phyloP scores from a whole-genome alignment of 2,888 invertebrate species.

The Cartodere bifasciata region DNA sequence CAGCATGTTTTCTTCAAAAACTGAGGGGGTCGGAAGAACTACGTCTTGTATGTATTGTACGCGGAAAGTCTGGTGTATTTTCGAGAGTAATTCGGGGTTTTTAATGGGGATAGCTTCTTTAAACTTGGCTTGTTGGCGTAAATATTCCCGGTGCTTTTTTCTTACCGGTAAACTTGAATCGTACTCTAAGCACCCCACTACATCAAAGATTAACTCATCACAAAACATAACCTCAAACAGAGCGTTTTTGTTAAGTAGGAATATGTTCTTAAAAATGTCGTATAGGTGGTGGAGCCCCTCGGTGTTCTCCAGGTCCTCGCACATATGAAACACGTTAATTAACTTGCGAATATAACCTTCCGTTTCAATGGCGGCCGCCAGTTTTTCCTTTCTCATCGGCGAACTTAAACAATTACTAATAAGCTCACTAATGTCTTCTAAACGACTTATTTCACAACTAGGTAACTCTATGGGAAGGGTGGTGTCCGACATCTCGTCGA shows the following conservation, averaged over 20 bases:
- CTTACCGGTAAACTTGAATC: conserved; percentile 80
- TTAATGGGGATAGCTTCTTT: conserved; percentile 90
- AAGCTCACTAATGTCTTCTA: conserved; percentile 91
- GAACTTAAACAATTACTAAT: conserved; percentile 80
- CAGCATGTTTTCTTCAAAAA: conserved; percentile 98
- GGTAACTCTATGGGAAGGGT: conserved; percentile 91
- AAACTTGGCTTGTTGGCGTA: conserved; percentile 83
- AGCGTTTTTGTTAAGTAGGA: conserved; percentile 93
- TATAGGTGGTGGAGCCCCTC: conserved; percentile 92
- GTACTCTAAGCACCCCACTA: conserved; percentile 96
- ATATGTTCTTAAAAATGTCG: conserved; percentile 97
- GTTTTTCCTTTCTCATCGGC: conserved; percentile 84
- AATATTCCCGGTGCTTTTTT: conserved; percentile 91
- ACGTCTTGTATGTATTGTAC: conserved; percentile 99
- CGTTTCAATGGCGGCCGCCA: conserved; percentile 83
- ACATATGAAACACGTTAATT: conserved; percentile 88
- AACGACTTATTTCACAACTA: conserved; percentile 81
- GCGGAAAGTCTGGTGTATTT: conserved; percentile 99
- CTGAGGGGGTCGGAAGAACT: conserved; percentile 94
- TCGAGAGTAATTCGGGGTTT: conserved; percentile 86
- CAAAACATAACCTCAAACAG: conserved; percentile 97
- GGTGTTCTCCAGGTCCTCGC: conserved; percentile 91
- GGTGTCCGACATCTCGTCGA: conserved; percentile 92
- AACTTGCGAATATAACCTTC: conserved; percentile 94
- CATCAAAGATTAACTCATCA: conserved; percentile 92